These are phyloP conservation scores for Sturnus vulgaris DNA, from an alignment of 2,113 vertebrate genomes.

Conservation along the genomic window DNA sequence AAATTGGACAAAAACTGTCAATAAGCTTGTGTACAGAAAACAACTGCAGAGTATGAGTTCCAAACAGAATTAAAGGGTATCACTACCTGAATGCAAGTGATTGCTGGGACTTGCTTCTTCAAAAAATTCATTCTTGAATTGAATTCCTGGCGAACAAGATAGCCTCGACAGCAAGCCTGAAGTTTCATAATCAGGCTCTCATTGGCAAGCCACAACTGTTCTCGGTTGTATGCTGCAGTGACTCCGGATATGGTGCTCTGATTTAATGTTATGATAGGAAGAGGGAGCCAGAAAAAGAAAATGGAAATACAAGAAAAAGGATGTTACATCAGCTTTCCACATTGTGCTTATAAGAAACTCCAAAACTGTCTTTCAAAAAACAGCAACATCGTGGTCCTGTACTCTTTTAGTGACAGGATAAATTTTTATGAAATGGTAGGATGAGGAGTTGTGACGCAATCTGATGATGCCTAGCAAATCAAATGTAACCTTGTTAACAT, in stretches of 20 bases:
- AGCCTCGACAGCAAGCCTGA: conserved; percentile 91
- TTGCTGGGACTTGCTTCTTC: conserved; percentile 86
- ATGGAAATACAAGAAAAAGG: not conserved
- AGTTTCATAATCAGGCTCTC: conserved; percentile 88
- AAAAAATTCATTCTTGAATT: conserved; percentile 85
- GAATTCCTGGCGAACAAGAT: conserved; percentile 83
- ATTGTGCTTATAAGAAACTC: not conserved
- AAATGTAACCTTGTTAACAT: not conserved
- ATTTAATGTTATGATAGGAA: not conserved
- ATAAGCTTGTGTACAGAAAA: not conserved
- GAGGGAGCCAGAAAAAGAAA: not conserved
- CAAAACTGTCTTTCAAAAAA: not conserved
- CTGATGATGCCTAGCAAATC: not conserved
- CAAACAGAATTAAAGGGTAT: not conserved
- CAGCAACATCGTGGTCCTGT: not conserved
- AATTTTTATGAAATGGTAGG: not conserved
- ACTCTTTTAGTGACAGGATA: not conserved
- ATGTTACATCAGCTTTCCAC: not conserved
- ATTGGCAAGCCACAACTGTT: conserved; percentile 95
- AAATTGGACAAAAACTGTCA: not conserved
- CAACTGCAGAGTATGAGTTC: not conserved
- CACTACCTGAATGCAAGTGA: conserved; percentile 90
- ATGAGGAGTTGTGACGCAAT: not conserved
- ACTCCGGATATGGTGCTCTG: conserved; percentile 89
- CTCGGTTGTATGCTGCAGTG: conserved; percentile 92